Evolutionary conservation across 2,888 invertebrate genomes (phyloP), one percentile per base, ranked within the genome.

Genomic region (Tridacna gigas): DNA sequence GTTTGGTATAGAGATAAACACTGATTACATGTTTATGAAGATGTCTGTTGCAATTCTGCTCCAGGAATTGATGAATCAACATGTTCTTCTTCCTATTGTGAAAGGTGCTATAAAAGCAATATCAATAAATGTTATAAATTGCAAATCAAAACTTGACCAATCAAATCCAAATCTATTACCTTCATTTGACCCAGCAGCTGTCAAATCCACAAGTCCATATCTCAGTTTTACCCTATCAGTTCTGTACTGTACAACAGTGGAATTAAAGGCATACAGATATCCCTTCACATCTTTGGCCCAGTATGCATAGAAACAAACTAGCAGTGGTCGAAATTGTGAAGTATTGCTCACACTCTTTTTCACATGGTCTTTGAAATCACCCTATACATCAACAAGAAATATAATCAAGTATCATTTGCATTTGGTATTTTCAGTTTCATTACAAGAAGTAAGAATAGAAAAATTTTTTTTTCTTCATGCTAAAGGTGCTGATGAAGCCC

Each of bases 201-300:
- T 74, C 5, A 91, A 77, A 76, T 92, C 89, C 5, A 92, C 86
- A 11, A 91, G 77, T 28, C 91, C 92, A 85, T 89, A 91, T 56
- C 81, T 84, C 12, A 91, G 15, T 18, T 80, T 51, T 7, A 88
- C 82, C 12, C 75, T 84, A 45, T 88, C 74, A 0, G 82, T 74
- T 26, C 56, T 69, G 61, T 90, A 91, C 74, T 88, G 86, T 25
- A 88, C 74, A 11, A 89, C 79, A 48, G 88, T 86, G 65, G 80
- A 80, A 45, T 85, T 82, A 51, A 89, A 85, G 12, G 88, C 88
- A 28, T 84, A 66, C n/a, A 92, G 82, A 74, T 90, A 91, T 0
- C 80, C 78, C n/a, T 76, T 56, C 0, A 87, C 86, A 56, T 88
- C 81, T 9, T 67, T 71, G 12, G 86, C 88, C 90, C 90, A 90